These are phyloP conservation scores for Adelognathus sp. DNA, from an alignment of 2,888 invertebrate species.

Conservation along the genomic window DNA sequence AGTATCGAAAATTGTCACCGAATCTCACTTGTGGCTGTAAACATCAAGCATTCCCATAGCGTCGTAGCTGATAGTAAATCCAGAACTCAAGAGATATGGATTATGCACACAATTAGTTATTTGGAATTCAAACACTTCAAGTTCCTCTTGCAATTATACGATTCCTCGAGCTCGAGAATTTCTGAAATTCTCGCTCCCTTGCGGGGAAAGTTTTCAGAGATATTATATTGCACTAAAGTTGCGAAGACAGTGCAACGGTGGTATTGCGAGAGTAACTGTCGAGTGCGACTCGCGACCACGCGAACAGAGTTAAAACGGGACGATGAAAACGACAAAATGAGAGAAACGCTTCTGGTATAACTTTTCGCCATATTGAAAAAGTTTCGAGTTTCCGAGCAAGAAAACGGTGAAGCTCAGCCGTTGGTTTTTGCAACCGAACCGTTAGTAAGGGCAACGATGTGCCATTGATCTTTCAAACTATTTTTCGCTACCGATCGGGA, in stretches of 20 bases:
- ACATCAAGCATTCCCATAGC: no score
- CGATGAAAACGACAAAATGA: background rate
- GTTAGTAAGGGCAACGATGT: no score
- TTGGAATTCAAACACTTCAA: no score
- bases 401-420: conserved; percentile 3
- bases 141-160: no score
- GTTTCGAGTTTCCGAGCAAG: conserved; percentile 58
- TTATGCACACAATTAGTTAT: background rate
- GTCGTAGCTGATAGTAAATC: no score
- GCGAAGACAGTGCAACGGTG: background rate
- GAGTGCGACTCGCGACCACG: background rate
- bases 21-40: no score
- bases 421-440: no score
- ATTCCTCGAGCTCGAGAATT: conserved; percentile 10
- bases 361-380: conserved; percentile 67
- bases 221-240: conserved; percentile 10
- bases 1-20: no score
- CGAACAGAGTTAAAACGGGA: background rate
- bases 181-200: background rate
- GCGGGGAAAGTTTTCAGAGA: conserved; percentile 26
- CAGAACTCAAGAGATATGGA: no score
- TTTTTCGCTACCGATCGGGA: no score
- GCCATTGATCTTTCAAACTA: no score
- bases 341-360: conserved; percentile 22
- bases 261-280: conserved; percentile 8